Percentiles rank a stretch among this genome's conserved stretches.
phyloP scores from a whole-genome alignment of 2,888 invertebrate genomes.

The Callyntrura guangdongensis region DNA sequence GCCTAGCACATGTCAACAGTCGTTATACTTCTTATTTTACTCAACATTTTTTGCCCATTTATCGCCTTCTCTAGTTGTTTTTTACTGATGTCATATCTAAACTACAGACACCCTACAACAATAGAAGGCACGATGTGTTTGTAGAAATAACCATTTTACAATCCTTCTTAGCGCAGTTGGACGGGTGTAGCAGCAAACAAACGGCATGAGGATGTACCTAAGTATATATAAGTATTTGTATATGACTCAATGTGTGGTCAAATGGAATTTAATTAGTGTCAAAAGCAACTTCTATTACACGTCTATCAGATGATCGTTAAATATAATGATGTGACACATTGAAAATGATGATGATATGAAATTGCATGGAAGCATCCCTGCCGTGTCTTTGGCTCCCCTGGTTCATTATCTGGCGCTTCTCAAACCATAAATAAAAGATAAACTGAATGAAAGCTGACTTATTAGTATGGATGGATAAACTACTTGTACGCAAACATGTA shows the following conservation, averaged over 20 bases:
- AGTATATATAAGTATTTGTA: neutral
- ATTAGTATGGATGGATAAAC: slow-evolving; percentile 51
- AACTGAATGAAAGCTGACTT: slow-evolving; percentile 74
- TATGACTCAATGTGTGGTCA: slow-evolving; percentile 76
- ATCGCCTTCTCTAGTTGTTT: slow-evolving; percentile 11
- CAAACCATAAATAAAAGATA: slow-evolving; percentile 71
- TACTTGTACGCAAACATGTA: neutral
- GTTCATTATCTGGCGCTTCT: slow-evolving; percentile 77
- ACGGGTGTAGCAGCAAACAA: neutral
- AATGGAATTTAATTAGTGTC: slow-evolving; percentile 84
- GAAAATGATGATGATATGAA: slow-evolving; percentile 75
- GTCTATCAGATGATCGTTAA: slow-evolving; percentile 84
- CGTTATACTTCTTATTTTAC: neutral
- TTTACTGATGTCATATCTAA: neutral
- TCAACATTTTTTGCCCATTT: slow-evolving; percentile 16
- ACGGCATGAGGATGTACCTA: neutral
- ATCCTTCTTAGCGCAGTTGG: neutral
- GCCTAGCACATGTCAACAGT: slow-evolving; percentile 48
- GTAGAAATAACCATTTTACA: neutral
- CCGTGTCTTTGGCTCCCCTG: slow-evolving; percentile 75
- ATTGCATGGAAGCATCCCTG: slow-evolving; percentile 77
- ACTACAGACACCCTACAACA: neutral
- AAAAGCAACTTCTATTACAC: slow-evolving; percentile 84
- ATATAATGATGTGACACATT: slow-evolving; percentile 83
- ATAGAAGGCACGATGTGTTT: neutral